Percentiles rank a stretch among this genome's conserved stretches.
Conservation (phyloP, 2,888 invertebrate genomes). For the Notodonta ziczac region DNA sequence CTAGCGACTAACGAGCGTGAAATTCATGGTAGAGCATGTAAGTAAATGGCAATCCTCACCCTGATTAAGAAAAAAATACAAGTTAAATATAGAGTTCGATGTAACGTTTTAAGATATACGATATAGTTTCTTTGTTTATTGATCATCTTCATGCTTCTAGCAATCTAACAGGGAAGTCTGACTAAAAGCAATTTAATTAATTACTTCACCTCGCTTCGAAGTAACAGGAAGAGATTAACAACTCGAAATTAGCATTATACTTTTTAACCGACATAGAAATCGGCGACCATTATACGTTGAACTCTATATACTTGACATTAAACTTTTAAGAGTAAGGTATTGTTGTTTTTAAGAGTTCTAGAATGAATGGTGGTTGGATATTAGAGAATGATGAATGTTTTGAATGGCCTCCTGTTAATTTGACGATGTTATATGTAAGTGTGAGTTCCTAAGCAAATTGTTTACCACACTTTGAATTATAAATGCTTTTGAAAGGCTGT, state of each 20-base stretch:
- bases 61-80: too few relatives aligned
- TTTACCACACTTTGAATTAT: slow-evolving; percentile 6
- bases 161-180: slow-evolving; percentile 5
- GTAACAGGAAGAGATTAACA: slow-evolving; percentile 36
- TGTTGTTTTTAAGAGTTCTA: slow-evolving; percentile 17
- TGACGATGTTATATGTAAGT: slow-evolving; percentile 39
- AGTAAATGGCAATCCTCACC: too few relatives aligned
- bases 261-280: slow-evolving; percentile 26
- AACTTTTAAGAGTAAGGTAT: background rate
- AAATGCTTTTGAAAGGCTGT: background rate
- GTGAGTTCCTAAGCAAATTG: slow-evolving; percentile 19
- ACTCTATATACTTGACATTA: slow-evolving; percentile 5
- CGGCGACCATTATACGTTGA: slow-evolving; percentile 19
- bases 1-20: too few relatives aligned
- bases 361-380: slow-evolving; percentile 31
- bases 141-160: slow-evolving; percentile 1
- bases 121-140: too few relatives aligned
- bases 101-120: too few relatives aligned
- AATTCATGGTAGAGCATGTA: too few relatives aligned
- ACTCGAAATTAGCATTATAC: slow-evolving; percentile 24
- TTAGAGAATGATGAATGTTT: slow-evolving; percentile 51
- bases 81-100: too few relatives aligned
- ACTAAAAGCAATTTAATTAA: slow-evolving; percentile 22
- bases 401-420: slow-evolving; percentile 46
- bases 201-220: slow-evolving; percentile 24